Evolutionary conservation across 2,888 invertebrate species (phyloP), one percentile per base, ranked within the genome.

Genomic region (Tyria jacobaeae): DNA sequence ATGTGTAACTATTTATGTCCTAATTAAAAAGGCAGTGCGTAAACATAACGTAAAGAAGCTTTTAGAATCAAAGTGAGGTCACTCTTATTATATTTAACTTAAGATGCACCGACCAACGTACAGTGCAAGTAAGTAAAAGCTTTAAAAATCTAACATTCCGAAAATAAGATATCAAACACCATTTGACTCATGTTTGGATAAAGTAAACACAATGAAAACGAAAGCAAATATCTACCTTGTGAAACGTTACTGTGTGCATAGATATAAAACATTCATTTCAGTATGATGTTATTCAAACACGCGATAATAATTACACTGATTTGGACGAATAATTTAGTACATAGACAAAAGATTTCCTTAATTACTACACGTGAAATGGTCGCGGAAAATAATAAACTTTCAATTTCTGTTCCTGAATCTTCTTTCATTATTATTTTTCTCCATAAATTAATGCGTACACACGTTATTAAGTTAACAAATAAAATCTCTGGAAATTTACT

Each of bases 321-420:
- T 52, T 52, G 50, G 24, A 44, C 51, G 39, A 52, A 52, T 52
- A 44, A 58, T 17, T 44, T 44, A 58, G 41, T 35, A 52, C 24
- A 27, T 27, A n/a, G 12, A 39, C 25, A 39, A 21, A 44, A 12
- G 25, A 25, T 25, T 53, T 39, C 53, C 39, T 53, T 35, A 57
- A 58, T 63, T 63, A 66, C 49, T 31, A n/a, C 54, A 44, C 56
- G 54, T 66, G 31, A 39, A 31, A 10, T 12, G 17, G 25, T 7
- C 21, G 12, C 10, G 21, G n/a, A 39, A 25, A 41, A 12, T 10
- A 27, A 25, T 27, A 25, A 9, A 49, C 17, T 53, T 39, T 39
- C n/a, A 41, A 10, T 17, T 27, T 53, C 10, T 39, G 24, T 39
- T 17, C 25, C 37, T 25, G 10, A 4, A 15, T 34, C 25, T 34